phyloP scores from a whole-genome alignment of 1,140 invertebrate species.

The Lepidurus apus region DNA sequence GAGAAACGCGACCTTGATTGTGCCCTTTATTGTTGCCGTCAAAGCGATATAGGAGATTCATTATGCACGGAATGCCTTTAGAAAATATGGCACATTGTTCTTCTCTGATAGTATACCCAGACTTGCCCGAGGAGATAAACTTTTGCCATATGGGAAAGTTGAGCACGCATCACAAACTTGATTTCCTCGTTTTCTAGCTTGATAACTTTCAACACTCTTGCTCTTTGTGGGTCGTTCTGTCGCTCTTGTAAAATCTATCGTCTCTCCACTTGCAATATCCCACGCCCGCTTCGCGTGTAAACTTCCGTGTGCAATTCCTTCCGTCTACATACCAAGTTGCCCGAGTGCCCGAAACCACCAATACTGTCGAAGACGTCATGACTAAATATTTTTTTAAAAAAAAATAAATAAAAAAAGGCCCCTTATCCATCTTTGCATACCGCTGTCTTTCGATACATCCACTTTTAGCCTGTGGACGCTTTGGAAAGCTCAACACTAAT shows the following conservation, averaged over 20 bases:
- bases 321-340: neutral
- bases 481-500: neutral
- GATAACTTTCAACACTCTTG: neutral
- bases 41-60: neutral
- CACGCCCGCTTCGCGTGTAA: neutral
- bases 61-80: too few species aligned
- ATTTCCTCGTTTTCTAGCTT: constrained; percentile 11
- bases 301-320: neutral
- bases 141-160: neutral
- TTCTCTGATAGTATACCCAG: neutral
- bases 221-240: constrained; percentile 7
- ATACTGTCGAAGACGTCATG: neutral
- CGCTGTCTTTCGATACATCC: neutral
- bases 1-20: neutral
- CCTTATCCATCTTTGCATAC: neutral
- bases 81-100: neutral
- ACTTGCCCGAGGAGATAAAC: neutral
- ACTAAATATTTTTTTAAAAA: neutral
- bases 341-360: neutral
- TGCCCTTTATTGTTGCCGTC: neutral
- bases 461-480: neutral
- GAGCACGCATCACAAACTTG: neutral
- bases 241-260: neutral
- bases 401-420: neutral
- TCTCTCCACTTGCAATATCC: constrained; percentile 12